Evolutionary conservation across 2,797 vertebrate species (phyloP).

Genomic region (Tragopan temminckii): DNA sequence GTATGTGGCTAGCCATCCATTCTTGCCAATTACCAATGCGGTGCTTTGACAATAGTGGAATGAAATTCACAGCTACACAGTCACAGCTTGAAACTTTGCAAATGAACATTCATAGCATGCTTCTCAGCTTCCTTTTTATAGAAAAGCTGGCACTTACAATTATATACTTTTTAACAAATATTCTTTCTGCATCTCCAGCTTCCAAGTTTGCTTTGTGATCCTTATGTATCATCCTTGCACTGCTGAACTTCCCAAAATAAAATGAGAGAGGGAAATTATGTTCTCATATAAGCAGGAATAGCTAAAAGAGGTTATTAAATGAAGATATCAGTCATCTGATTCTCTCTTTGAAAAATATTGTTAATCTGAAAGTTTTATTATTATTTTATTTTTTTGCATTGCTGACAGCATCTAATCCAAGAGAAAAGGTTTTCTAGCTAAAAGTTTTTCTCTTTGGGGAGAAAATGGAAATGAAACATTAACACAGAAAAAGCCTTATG

Average conservation of each 20-base stretch:
- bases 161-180: conserved; percentile 62
- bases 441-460: conserved; percentile 12
- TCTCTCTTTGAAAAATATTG: conserved; percentile 28
- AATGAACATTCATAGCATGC: conserved; percentile 70
- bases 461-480: background rate
- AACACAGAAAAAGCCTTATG: background rate
- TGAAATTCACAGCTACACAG: conserved; percentile 61
- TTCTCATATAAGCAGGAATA: conserved; percentile 20
- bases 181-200: conserved; percentile 19
- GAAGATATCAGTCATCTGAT: conserved; percentile 30
- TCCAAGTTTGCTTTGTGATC: conserved; percentile 51
- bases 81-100: conserved; percentile 75
- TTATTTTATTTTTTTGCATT: background rate
- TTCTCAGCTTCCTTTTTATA: conserved; percentile 69
- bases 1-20: conserved; percentile 62
- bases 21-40: conserved; percentile 57
- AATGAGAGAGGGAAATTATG: conserved; percentile 28
- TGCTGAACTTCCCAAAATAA: conserved; percentile 41
- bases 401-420: background rate
- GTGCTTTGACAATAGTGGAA: conserved; percentile 59
- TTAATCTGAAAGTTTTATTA: conserved; percentile 42
- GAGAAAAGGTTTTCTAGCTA: background rate
- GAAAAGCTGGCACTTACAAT: conserved; percentile 58
- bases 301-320: conserved; percentile 44
- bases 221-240: conserved; percentile 2